These are phyloP conservation scores for Acanthaster planci DNA, from an alignment of 35 echinoderm and acorn worm genomes.

Conservation along the genomic window DNA sequence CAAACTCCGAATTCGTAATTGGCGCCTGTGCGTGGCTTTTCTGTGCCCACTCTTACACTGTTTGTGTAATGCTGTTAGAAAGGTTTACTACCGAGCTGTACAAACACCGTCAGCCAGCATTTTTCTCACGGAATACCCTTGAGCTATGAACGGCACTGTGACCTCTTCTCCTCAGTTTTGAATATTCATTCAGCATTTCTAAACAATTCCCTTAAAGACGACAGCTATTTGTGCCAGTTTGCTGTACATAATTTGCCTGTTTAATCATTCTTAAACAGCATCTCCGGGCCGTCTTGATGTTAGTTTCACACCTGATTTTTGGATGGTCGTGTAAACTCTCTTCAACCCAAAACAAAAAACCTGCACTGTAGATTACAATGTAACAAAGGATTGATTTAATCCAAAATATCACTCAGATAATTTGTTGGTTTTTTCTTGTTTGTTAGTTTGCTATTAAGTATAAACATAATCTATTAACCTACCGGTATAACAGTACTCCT, in stretches of 20 bases:
- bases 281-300: not conserved
- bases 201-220: not conserved
- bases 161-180: not conserved
- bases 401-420: no score
- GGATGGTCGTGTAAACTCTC: no score
- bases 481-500: no score
- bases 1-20: conserved; percentile 4
- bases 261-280: not conserved
- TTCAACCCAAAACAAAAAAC: no score
- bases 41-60: not conserved
- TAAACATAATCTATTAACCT: no score
- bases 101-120: conserved; percentile 9
- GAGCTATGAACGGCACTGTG: not conserved
- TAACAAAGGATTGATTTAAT: no score
- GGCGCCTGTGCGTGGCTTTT: not conserved
- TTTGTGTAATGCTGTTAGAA: not conserved
- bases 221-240: conserved; percentile 14
- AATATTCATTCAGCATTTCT: not conserved
- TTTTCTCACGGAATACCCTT: conserved; percentile 20
- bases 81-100: not conserved
- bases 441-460: no score
- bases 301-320: no score
- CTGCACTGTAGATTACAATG: no score
- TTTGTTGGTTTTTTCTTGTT: no score
- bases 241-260: not conserved